These are phyloP conservation scores for Crotalus viridis DNA, from an alignment of 2,113 vertebrate genomes.

Conservation along the genomic window DNA sequence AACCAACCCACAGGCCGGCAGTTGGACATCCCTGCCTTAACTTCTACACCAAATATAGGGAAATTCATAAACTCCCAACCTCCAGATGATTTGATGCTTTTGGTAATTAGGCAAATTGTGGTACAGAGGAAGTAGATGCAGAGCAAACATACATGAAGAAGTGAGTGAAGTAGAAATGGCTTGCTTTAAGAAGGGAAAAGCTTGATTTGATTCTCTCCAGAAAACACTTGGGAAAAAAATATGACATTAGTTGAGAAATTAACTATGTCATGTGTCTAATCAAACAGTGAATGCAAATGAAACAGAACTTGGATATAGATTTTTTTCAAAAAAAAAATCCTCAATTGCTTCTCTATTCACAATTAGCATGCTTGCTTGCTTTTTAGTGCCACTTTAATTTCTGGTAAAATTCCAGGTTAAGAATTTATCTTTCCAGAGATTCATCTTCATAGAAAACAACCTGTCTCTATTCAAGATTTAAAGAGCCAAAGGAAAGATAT, in stretches of 20 bases:
- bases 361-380: conserved; percentile 59
- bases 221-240: not conserved
- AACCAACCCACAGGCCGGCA: too few species aligned
- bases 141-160: not conserved
- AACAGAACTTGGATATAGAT: not conserved
- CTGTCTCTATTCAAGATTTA: conserved; percentile 72
- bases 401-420: conserved; percentile 67
- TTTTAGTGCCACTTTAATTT: conserved; percentile 67
- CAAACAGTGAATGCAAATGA: conserved; percentile 31
- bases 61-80: not conserved
- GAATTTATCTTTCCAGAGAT: conserved; percentile 73
- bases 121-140: not conserved
- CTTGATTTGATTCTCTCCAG: not conserved
- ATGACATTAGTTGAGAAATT: conserved; percentile 37
- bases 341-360: conserved; percentile 40
- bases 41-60: not conserved
- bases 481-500: conserved; percentile 70
- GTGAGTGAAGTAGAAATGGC: not conserved
- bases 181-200: not conserved
- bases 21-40: not conserved
- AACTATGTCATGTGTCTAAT: conserved; percentile 51
- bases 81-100: not conserved
- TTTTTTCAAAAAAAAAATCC: not conserved
- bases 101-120: not conserved
- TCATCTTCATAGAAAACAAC: conserved; percentile 74